Base-by-base conservation (phyloP, 2,113 vertebrate species). In the Anas platyrhynchos region DNA sequence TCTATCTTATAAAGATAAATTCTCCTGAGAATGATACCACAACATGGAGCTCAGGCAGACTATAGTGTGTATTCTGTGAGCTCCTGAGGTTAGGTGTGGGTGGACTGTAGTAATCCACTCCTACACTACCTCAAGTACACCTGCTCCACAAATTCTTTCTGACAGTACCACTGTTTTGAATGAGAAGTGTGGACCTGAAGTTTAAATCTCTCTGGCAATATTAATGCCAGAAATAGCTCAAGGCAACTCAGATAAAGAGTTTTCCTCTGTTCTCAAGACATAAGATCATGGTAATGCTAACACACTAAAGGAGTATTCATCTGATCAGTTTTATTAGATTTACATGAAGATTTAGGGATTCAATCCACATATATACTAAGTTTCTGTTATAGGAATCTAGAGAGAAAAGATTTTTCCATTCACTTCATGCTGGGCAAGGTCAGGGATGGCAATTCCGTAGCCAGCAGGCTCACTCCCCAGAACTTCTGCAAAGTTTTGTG, bases 51-150 rank as follows among this genome's bases (percentile, higher is more conserved):
- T 75, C 61, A 86, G 73, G 65, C 61, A 94, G 36, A 71, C 46
- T 83, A 56, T 27, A 62, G 44, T 58, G 83, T 52, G 74, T 66
- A 32, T 83, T 66, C 93, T 93, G 50, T 9, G n/a, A 87, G 67
- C 26, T 96, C 88, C 81, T 93, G 71, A 89, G 83, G 73, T 83
- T 34, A 76, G 44, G 29, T 66, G 89, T 87, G 81, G 86, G 91
- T 80, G 80, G 76, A 87, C 74, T 82, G 77, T 94, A 92, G 91
- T 92, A 91, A 79, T 38, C 44, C 25, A 82, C 71, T 88, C 90
- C 86, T 82, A 87, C 92, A 63, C 14, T 4, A 27, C 86, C 86
- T 77, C 1, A 7, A 84, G 74, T 36, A 73, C 83, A 93, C 71
- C 74, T 50, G 56, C 73, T 76, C 91, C 83, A 73, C 69, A 91